Evolutionary conservation across 2,113 vertebrate species (phyloP).

Genomic region (Sclerurus mexicanus): DNA sequence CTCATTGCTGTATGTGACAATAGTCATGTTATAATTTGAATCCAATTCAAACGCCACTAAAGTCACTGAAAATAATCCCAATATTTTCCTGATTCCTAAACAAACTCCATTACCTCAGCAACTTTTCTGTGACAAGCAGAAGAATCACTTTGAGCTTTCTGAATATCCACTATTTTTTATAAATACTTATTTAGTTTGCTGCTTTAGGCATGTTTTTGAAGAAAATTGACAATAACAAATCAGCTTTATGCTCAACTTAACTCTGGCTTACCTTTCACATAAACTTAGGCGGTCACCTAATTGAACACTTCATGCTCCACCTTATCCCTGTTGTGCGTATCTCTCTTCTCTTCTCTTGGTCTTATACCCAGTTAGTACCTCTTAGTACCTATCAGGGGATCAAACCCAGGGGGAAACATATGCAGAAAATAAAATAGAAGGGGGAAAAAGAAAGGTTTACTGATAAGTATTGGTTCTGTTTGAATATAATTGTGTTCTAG

Average conservation of each 20-base stretch:
- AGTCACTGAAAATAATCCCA: background rate
- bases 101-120: background rate
- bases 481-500: background rate
- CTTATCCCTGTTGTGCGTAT: background rate
- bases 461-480: background rate
- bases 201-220: background rate
- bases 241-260: background rate
- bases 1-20: background rate
- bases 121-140: background rate
- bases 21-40: background rate
- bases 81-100: background rate
- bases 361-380: background rate
- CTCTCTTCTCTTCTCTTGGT: background rate
- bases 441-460: background rate
- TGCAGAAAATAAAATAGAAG: background rate
- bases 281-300: background rate
- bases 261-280: background rate
- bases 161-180: background rate
- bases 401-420: background rate
- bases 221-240: background rate
- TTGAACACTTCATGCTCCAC: background rate
- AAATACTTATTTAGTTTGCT: background rate
- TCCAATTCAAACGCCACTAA: background rate
- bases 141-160: background rate
- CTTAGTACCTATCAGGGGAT: background rate